These are phyloP conservation scores for Crotalus helleri DNA, from an alignment of 2,113 vertebrate genomes.

Conservation along the genomic window DNA sequence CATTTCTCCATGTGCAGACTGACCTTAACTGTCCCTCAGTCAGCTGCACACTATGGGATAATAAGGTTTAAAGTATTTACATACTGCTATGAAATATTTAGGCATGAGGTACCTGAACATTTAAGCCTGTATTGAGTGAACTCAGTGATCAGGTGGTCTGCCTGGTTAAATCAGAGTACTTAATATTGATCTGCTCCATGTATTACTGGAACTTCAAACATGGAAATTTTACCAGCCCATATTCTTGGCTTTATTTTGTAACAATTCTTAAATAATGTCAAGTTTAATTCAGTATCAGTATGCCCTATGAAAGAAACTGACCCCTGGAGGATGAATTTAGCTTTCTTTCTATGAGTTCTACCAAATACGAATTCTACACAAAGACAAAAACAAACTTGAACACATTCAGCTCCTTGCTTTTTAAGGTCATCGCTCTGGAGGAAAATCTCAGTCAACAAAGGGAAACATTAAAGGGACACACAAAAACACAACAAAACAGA, in stretches of 20 bases:
- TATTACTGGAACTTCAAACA: not conserved
- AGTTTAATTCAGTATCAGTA: not conserved
- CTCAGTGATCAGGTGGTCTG: not conserved
- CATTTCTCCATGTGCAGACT: not conserved
- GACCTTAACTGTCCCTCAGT: not conserved
- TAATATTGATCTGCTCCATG: not conserved
- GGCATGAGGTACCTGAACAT: not conserved
- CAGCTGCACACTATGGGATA: not conserved
- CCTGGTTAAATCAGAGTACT: not conserved
- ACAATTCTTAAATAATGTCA: not conserved
- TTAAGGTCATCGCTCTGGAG: not conserved
- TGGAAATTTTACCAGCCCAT: not conserved
- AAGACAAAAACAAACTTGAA: not conserved
- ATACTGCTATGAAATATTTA: not conserved
- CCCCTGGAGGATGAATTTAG: constrained; percentile 2
- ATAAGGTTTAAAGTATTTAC: not conserved
- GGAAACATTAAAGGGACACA: constrained; percentile 9
- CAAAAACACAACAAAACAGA: not conserved
- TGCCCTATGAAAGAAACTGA: not conserved
- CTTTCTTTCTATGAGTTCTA: constrained; percentile 37
- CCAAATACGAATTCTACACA: not conserved
- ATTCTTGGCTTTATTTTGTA: not conserved
- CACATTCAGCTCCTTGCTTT: not conserved
- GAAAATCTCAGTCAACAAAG: not conserved
- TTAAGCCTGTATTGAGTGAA: not conserved